Evolutionary conservation across 2,888 invertebrate species (phyloP).

Genomic region (Allophyes oxyacanthae): DNA sequence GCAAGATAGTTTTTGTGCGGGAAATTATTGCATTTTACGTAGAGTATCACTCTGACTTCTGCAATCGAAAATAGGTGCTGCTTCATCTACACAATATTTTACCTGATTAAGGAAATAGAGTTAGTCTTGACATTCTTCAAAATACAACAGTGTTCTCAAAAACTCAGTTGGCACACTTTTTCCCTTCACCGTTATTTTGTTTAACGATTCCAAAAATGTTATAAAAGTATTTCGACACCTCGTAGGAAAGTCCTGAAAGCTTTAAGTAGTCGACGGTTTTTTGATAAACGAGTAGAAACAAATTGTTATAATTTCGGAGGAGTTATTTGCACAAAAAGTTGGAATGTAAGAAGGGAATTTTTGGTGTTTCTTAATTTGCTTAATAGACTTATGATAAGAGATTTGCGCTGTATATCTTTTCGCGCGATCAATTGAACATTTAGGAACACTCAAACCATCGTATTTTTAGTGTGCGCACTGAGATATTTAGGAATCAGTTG

Average conservation of each 20-base stretch:
- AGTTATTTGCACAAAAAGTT: constrained; percentile 8
- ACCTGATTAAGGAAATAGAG: too few relatives aligned
- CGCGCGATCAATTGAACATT: constrained; percentile 21
- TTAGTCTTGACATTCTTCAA: too few relatives aligned
- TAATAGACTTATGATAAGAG: constrained; percentile 12
- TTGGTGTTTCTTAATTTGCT: constrained; percentile 3
- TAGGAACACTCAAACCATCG: neutral
- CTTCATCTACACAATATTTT: too few relatives aligned
- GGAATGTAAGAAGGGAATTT: neutral
- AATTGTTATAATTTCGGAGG: neutral
- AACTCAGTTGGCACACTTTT: neutral
- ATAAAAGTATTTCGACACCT: neutral
- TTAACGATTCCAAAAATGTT: neutral
- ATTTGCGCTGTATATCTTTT: neutral
- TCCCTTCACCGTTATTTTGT: constrained; percentile 8
- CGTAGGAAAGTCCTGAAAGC: neutral
- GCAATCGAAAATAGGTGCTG: too few relatives aligned
- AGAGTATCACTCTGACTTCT: too few relatives aligned
- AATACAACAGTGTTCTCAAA: neutral
- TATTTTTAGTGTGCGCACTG: neutral
- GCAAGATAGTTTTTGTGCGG: too few relatives aligned
- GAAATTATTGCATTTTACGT: too few relatives aligned
- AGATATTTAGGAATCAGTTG: neutral
- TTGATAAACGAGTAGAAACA: constrained; percentile 8
- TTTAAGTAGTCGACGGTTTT: neutral